A percentile compares a stretch with the other conserved stretches of the same genome.
Evolutionary conservation across 1,140 invertebrate genomes (phyloP).

Genomic region (Aleiodes sp.): DNA sequence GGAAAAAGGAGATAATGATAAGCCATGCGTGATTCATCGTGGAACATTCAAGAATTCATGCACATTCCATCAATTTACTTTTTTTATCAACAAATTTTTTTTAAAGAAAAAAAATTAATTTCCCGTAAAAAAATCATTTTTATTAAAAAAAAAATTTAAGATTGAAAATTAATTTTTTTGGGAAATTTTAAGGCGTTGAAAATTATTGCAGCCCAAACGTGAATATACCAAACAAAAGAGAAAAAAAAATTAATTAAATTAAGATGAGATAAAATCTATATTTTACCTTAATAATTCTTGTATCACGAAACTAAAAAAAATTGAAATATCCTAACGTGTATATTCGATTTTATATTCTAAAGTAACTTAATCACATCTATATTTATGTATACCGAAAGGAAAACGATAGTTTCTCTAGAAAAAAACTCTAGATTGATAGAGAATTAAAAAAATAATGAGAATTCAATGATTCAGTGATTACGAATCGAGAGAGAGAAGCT

Average conservation of each 20-base stretch:
- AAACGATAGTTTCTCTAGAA: neutral
- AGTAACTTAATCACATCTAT: slow-evolving; percentile 41
- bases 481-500: no score
- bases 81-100: no score
- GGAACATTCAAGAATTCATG: no score
- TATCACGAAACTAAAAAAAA: neutral
- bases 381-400: neutral
- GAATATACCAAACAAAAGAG: neutral
- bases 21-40: neutral
- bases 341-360: slow-evolving; percentile 58
- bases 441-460: neutral
- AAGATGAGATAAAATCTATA: neutral
- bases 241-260: neutral
- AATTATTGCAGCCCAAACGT: neutral
- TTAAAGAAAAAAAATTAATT: no score
- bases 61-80: no score
- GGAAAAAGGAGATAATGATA: neutral
- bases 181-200: neutral
- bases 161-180: no score
- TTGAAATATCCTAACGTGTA: slow-evolving; percentile 26
- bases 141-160: no score
- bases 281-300: slow-evolving; percentile 14
- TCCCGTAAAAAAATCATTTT: no score
- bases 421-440: no score
- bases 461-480: no score